phyloP scores from a whole-genome alignment of 2,113 vertebrate genomes.

The Orycteropus afer region DNA sequence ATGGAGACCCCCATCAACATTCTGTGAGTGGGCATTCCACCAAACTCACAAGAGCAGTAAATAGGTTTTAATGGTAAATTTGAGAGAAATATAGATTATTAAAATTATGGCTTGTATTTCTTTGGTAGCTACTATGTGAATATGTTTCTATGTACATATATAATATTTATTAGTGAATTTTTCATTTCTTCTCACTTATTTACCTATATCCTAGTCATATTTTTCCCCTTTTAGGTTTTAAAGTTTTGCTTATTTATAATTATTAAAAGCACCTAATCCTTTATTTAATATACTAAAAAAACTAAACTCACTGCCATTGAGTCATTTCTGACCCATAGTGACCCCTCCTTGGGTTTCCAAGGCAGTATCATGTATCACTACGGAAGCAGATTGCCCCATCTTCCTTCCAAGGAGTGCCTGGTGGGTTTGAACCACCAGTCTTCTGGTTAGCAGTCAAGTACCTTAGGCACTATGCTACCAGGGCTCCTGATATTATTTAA shows the following conservation, averaged over 20 bases:
- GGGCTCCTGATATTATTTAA: too few relatives aligned
- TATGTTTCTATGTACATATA: not conserved
- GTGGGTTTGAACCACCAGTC: too few relatives aligned
- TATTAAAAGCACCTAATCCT: not conserved
- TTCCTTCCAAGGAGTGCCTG: too few relatives aligned
- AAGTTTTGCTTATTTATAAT: not conserved
- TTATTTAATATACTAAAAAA: too few relatives aligned
- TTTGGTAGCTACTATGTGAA: slow-evolving; percentile 59
- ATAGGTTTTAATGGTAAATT: slow-evolving; percentile 45
- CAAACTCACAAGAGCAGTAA: not conserved
- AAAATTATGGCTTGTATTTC: slow-evolving; percentile 43
- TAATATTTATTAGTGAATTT: slow-evolving; percentile 59
- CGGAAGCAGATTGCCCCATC: too few relatives aligned
- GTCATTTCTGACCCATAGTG: too few relatives aligned
- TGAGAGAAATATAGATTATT: slow-evolving; percentile 17
- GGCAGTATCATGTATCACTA: too few relatives aligned
- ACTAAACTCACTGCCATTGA: too few relatives aligned
- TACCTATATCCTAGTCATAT: not conserved
- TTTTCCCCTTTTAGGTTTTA: slow-evolving; percentile 22
- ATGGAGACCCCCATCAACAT: not conserved
- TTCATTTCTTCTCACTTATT: slow-evolving; percentile 36
- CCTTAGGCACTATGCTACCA: too few relatives aligned
- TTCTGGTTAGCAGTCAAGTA: too few relatives aligned
- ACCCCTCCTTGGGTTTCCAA: too few relatives aligned
- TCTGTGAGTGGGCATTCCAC: not conserved